Conservation (phyloP, 2,113 vertebrate species). For the Cephalopterus ornatus region DNA sequence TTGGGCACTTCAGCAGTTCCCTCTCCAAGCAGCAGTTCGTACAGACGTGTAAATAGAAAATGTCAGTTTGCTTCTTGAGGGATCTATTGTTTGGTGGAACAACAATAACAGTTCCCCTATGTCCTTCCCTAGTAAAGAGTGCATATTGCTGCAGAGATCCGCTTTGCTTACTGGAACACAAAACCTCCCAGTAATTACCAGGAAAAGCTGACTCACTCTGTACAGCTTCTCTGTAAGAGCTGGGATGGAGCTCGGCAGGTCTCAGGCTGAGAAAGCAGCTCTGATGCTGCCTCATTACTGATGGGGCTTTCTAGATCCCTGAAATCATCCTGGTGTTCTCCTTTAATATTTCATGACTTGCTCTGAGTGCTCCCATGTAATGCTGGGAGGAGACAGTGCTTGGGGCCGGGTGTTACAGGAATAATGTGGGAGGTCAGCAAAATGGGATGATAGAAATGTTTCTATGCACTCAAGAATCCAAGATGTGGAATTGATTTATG, state of each 20-base stretch:
- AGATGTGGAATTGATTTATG: background rate
- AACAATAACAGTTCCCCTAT: background rate
- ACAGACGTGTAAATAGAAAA: background rate
- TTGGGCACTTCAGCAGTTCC: background rate
- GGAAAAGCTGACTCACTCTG: slow-evolving; percentile 43
- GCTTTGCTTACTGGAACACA: background rate
- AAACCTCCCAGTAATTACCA: background rate
- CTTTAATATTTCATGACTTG: background rate
- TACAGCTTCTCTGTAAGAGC: background rate
- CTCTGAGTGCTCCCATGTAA: accelerated
- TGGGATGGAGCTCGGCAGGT: background rate
- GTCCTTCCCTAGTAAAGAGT: background rate
- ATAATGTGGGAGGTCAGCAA: background rate
- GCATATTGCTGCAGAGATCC: background rate
- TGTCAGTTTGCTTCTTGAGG: background rate
- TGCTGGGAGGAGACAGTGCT: background rate
- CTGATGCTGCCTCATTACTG: background rate
- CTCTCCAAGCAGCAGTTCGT: background rate
- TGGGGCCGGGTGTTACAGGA: background rate
- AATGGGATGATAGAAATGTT: background rate
- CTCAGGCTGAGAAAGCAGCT: background rate
- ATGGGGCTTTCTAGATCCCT: background rate
- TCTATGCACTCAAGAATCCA: background rate
- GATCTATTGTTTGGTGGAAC: background rate
- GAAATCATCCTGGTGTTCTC: background rate